Evolutionary conservation across 2,888 invertebrate genomes (phyloP), one percentile per base, ranked within the genome.

Genomic region (Xestia c-nigrum): DNA sequence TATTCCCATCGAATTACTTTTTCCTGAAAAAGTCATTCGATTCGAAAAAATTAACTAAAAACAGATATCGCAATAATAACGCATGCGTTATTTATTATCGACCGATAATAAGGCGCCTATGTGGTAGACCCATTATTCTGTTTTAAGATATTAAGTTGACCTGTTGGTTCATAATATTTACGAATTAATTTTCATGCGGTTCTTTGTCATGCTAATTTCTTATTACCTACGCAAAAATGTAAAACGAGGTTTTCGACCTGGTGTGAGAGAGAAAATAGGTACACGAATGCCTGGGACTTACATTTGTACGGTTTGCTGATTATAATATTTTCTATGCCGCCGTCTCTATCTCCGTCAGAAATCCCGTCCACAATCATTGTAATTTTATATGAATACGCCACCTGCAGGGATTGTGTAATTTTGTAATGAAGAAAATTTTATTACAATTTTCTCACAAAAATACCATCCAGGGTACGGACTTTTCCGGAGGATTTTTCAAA

Each of bases 161-260:
- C 61, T 57, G 46, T 0, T 16, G 31, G 4, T 1, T 46, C 47
- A 59, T 38, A 43, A 69, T 78, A 59, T 70, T 57, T 12, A 38
- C n/a, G 19, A 50, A 77, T 76, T 24, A 12, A 76, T 78, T 64
- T 76, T 59, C 57, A 16, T 50, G 40, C 16, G 6, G 47, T 47
- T 59, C 59, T 65, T 64, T 65, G 50, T 69, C 19, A 61, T 59
- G 47, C 19, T 43, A 50, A 67, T 52, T 78, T 78, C 14, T 14
- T 66, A 43, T n/a, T 76, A 57, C 38, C 21, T 61, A 46, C 24
- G 12, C 21, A 65, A 21, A 40, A 76, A 68, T 52, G 21, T 40
- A 31, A 67, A 77, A 57, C 40, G 57, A 50, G 55, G 21, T 66
- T 24, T 57, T 66, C 21, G 21, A 66, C 38, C 77, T n/a, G 40